Conservation (phyloP, 30 jellyfish, hydroid and myxozoan genomes). For the Catostylus mosaicus region DNA sequence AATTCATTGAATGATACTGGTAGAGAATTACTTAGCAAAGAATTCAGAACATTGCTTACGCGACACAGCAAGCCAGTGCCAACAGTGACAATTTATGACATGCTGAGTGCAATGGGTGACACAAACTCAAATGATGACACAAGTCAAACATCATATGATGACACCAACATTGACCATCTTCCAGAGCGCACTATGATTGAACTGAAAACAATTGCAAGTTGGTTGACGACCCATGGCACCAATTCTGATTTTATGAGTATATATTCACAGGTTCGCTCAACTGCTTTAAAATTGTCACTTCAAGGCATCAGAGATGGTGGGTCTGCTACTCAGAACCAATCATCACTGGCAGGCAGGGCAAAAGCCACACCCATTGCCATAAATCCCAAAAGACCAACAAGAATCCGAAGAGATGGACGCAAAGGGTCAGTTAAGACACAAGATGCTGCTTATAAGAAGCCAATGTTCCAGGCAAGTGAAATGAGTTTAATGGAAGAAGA, state of each 20-base stretch:
- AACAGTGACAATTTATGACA: conserved; percentile 79
- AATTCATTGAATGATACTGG: conserved; percentile 91
- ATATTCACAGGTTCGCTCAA: conserved; percentile 90
- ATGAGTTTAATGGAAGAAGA: conserved; percentile 69
- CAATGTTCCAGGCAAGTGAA: conserved; percentile 55
- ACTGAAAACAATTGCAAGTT: conserved; percentile 83
- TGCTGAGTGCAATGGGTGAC: conserved; percentile 80
- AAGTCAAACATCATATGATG: conserved; percentile 78
- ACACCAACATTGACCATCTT: conserved; percentile 86
- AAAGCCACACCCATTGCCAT: conserved; percentile 50
- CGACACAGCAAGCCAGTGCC: conserved; percentile 96
- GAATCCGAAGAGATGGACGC: conserved; percentile 54
- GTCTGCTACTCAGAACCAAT: conserved; percentile 16
- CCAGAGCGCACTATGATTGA: conserved; percentile 88
- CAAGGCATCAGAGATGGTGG: conserved; percentile 79
- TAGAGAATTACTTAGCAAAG: conserved; percentile 81
- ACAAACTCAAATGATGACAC: conserved; percentile 55
- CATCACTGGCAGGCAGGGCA: conserved; percentile 33
- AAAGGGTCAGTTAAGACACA: conserved; percentile 44
- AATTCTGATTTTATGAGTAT: conserved; percentile 92
- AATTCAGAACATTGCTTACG: conserved; percentile 80
- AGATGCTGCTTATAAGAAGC: conserved; percentile 50
- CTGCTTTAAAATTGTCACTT: conserved; percentile 74
- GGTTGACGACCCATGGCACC: conserved; percentile 89
- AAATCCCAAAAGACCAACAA: conserved; percentile 48